Percentiles rank a stretch among this genome's conserved stretches.
Evolutionary conservation across 2,797 vertebrate species (phyloP).

Genomic region (Vipera ursinii): DNA sequence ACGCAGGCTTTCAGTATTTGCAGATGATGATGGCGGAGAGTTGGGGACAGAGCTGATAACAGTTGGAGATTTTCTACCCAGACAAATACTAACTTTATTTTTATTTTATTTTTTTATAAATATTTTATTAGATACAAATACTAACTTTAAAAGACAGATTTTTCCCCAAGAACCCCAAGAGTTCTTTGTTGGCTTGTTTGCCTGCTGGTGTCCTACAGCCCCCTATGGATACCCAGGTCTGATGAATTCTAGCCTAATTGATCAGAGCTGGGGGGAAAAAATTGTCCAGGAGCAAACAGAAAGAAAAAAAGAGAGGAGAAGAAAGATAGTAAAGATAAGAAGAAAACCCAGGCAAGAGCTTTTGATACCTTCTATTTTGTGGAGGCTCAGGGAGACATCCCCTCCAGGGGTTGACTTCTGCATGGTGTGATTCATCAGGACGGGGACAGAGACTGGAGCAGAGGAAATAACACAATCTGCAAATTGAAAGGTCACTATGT

Average conservation of each 20-base stretch:
- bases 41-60: not conserved
- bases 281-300: not conserved
- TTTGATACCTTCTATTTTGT: constrained; percentile 65
- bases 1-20: not conserved
- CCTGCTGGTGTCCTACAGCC: not conserved
- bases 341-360: not conserved
- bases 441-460: not conserved
- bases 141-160: not conserved
- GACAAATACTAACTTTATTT: not conserved
- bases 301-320: not conserved
- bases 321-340: not conserved
- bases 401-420: not conserved
- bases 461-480: constrained; percentile 13
- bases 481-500: not conserved
- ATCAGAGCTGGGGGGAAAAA: not conserved
- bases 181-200: not conserved
- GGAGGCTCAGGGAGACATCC: constrained; percentile 14
- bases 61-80: not conserved
- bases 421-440: constrained; percentile 32
- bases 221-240: not conserved
- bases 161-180: not conserved
- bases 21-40: not conserved
- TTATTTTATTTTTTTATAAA: no score
- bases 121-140: not conserved
- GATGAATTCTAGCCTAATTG: not conserved